These are phyloP conservation scores for Tinamus major DNA, from an alignment of 2,797 vertebrate genomes.

Conservation along the genomic window DNA sequence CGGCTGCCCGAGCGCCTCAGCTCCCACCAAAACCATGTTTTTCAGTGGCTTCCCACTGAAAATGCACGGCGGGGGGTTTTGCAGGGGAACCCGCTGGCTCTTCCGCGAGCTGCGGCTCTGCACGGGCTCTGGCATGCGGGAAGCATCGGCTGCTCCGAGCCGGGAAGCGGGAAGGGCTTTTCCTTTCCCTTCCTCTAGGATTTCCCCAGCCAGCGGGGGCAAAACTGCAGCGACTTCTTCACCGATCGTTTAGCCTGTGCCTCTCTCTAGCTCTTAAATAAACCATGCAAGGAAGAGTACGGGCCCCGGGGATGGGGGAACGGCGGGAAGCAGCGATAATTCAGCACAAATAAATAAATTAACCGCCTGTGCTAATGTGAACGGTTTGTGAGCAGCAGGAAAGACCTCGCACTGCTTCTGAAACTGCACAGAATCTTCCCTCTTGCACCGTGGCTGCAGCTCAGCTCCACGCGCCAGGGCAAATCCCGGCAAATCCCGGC, in stretches of 20 bases:
- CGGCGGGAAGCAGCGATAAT: conserved; percentile 71
- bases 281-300: conserved; percentile 58
- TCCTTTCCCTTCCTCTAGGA: neutral
- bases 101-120: too few relatives aligned
- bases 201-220: conserved; percentile 7
- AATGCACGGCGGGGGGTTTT: too few relatives aligned
- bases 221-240: neutral
- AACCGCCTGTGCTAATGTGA: conserved; percentile 73
- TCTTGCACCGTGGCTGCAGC: conserved; percentile 58
- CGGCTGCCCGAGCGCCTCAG: too few relatives aligned
- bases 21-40: too few relatives aligned
- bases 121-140: too few relatives aligned
- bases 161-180: neutral
- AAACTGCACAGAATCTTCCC: conserved; percentile 68
- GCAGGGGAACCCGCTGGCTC: too few relatives aligned
- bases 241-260: conserved; percentile 28
- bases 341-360: conserved; percentile 75
- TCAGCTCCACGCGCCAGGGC: too few relatives aligned
- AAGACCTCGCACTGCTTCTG: conserved; percentile 74
- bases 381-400: conserved; percentile 67
- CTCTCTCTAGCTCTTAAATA: conserved; percentile 70
- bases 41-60: too few relatives aligned
- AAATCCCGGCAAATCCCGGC: too few relatives aligned
- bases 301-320: conserved; percentile 57
- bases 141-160: too few relatives aligned